These are phyloP conservation scores for Hydropsyche betteni DNA, from an alignment of 2,888 invertebrate genomes.

Conservation along the genomic window DNA sequence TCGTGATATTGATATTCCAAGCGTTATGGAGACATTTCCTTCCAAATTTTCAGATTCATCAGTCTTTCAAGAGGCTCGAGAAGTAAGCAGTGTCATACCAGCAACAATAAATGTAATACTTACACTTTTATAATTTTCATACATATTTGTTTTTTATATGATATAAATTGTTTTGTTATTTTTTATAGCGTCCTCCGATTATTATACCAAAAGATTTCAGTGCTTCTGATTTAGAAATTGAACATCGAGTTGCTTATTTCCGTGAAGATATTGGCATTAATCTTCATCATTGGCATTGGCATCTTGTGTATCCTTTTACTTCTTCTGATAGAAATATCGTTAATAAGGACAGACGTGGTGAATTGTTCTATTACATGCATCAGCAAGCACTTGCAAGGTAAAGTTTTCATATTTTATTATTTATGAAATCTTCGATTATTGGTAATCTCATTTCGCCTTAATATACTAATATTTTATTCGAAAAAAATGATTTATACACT, in stretches of 20 bases:
- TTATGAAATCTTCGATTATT: neutral
- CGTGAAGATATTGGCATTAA: conserved; percentile 86
- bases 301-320: conserved; percentile 84
- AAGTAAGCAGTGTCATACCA: conserved; percentile 71
- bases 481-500: neutral
- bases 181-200: conserved; percentile 66
- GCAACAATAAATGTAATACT: conserved; percentile 53
- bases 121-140: neutral
- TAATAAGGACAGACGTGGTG: conserved; percentile 77
- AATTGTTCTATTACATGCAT: conserved; percentile 84
- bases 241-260: conserved; percentile 84
- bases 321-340: conserved; percentile 68
- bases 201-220: conserved; percentile 78
- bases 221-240: conserved; percentile 76
- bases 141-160: neutral
- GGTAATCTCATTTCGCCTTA: neutral
- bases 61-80: conserved; percentile 73
- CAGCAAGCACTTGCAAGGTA: conserved; percentile 74
- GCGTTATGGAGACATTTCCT: conserved; percentile 81
- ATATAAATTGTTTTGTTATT: conserved; percentile 54
- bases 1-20: conserved; percentile 73
- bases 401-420: conserved; percentile 17
- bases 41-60: conserved; percentile 82
- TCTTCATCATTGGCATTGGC: conserved; percentile 93
- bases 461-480: neutral